Conservation (phyloP, 2,888 invertebrate species). For the Scrobipalpa atriplicella region DNA sequence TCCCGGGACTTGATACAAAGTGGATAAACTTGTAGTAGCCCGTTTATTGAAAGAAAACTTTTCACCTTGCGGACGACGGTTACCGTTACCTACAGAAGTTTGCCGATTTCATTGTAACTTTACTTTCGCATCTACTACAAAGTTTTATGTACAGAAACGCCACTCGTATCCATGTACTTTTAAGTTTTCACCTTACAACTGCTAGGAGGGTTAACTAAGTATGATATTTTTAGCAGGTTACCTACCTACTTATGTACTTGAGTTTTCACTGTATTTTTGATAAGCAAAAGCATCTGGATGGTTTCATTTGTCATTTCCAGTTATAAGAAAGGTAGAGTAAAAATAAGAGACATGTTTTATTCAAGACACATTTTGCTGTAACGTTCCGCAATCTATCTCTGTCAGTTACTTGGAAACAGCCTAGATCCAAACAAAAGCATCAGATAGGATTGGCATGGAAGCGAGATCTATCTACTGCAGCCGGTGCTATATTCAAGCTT, state of each 20-base stretch:
- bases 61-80: not conserved
- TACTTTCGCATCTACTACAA: not conserved
- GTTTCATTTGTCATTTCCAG: constrained; percentile 22
- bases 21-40: constrained; percentile 33
- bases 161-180: not conserved
- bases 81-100: constrained; percentile 6
- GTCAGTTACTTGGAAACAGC: constrained; percentile 26
- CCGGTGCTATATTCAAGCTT: constrained; percentile 22
- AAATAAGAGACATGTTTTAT: constrained; percentile 26
- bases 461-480: constrained; percentile 13
- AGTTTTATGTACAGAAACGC: too few relatives aligned
- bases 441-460: constrained; percentile 29
- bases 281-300: not conserved
- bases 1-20: constrained; percentile 55
- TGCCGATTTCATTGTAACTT: constrained; percentile 6
- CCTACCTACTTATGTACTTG: too few relatives aligned
- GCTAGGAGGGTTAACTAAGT: too few relatives aligned
- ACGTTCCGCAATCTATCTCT: constrained; percentile 29
- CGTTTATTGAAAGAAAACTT: constrained; percentile 34
- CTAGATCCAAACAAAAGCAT: constrained; percentile 31
- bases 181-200: too few relatives aligned
- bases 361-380: constrained; percentile 23
- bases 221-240: too few relatives aligned
- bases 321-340: constrained; percentile 18
- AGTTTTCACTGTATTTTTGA: too few relatives aligned